These are phyloP conservation scores for Centroberyx gerrardi DNA, from an alignment of 2,797 vertebrate genomes.

Conservation along the genomic window DNA sequence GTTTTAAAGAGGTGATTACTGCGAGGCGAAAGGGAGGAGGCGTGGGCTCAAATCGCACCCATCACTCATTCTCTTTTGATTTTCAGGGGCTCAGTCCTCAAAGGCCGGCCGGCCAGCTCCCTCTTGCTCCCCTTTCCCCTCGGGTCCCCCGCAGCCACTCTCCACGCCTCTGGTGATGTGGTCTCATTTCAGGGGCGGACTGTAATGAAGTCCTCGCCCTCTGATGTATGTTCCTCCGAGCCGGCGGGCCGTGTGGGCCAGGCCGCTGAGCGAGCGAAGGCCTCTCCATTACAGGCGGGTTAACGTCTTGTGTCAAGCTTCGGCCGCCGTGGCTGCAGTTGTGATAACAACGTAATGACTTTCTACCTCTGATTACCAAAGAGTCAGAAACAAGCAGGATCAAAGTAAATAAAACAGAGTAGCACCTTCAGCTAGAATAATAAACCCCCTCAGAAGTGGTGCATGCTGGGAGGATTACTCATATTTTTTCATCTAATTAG, in stretches of 20 bases:
- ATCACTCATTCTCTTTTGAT: conserved; percentile 80
- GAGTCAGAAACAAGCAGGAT: conserved; percentile 79
- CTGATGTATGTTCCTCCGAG: conserved; percentile 82
- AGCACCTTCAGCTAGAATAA: conserved; percentile 87
- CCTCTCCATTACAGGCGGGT: conserved; percentile 78
- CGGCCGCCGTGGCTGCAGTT: conserved; percentile 75
- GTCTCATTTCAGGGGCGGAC: conserved; percentile 60
- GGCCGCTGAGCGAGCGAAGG: conserved; percentile 77
- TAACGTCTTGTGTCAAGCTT: conserved; percentile 79
- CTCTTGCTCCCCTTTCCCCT: conserved; percentile 40
- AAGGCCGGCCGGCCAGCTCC: conserved; percentile 43
- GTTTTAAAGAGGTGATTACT: conserved; percentile 78
- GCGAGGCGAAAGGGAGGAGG: conserved; percentile 30
- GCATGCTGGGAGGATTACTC: conserved; percentile 86
- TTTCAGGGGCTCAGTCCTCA: conserved; percentile 50
- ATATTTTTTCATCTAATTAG: conserved; percentile 89
- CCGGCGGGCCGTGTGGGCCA: conserved; percentile 77
- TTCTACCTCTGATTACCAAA: conserved; percentile 86
- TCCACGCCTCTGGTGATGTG: conserved; percentile 70
- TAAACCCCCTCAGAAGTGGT: conserved; percentile 84
- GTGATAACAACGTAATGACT: conserved; percentile 85
- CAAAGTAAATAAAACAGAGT: conserved; percentile 86
- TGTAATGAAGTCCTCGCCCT: conserved; percentile 69
- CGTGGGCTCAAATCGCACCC: conserved; percentile 68
- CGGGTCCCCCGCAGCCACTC: conserved; percentile 51